phyloP scores from a whole-genome alignment of 2,888 invertebrate genomes.

The Eupelmus urozonus region DNA sequence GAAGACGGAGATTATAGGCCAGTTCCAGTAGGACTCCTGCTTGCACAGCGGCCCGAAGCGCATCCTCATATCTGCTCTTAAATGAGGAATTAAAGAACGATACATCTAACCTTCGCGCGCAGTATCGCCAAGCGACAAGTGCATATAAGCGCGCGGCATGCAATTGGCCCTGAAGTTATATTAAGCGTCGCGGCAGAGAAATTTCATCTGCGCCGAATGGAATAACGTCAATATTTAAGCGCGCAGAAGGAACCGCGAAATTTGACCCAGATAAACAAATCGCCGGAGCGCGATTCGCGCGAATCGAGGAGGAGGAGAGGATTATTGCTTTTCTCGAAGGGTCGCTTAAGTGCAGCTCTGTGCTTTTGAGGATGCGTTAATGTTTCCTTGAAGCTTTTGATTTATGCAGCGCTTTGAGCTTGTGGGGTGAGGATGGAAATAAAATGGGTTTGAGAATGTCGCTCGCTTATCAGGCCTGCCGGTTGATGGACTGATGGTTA shows the following conservation, averaged over 20 bases:
- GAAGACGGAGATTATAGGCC: constrained; percentile 86
- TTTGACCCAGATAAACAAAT: constrained; percentile 58
- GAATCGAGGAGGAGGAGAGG: constrained; percentile 5
- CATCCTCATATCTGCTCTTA: constrained; percentile 75
- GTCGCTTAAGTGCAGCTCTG: too few relatives aligned
- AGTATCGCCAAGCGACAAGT: neutral
- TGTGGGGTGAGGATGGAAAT: too few relatives aligned
- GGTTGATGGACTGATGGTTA: too few relatives aligned
- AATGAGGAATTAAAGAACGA: constrained; percentile 63
- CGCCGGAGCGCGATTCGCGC: neutral
- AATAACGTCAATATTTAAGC: constrained; percentile 15
- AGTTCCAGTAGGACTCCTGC: constrained; percentile 87
- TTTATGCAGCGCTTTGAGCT: too few relatives aligned
- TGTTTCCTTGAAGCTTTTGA: too few relatives aligned
- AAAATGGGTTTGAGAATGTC: too few relatives aligned
- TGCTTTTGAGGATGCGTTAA: too few relatives aligned
- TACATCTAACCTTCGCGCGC: neutral
- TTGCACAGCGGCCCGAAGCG: constrained; percentile 87
- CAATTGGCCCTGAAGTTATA: too few relatives aligned
- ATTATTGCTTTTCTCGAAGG: neutral
- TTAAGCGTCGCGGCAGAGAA: too few relatives aligned
- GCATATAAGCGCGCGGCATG: neutral
- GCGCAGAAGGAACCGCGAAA: neutral
- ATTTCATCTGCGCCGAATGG: neutral
- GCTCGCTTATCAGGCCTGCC: too few relatives aligned